These are phyloP conservation scores for Gadopsis bispinosus DNA, from an alignment of 2,797 vertebrate species.

Conservation along the genomic window DNA sequence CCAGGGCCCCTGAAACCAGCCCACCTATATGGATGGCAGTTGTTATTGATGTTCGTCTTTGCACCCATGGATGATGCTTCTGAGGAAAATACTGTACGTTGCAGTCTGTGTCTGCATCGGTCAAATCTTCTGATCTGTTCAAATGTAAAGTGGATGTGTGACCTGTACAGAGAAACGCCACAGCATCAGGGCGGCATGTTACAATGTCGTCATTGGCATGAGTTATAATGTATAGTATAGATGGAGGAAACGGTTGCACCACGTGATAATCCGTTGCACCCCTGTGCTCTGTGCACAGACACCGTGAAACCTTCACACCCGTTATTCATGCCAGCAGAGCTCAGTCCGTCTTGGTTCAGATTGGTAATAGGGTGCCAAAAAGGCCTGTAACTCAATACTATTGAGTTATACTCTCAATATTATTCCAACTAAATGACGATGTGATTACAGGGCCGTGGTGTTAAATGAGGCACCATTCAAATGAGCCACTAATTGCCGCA, in stretches of 20 bases:
- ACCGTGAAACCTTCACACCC: slow-evolving; percentile 32
- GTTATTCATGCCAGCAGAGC: slow-evolving; percentile 37
- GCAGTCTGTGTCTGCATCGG: neutral
- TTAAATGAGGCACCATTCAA: slow-evolving; percentile 92
- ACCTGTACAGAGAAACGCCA: neutral
- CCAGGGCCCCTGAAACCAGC: neutral
- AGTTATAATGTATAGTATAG: neutral
- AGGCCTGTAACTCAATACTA: slow-evolving; percentile 51
- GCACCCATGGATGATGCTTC: neutral
- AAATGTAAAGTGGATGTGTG: neutral
- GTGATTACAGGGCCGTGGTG: slow-evolving; percentile 89
- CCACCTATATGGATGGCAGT: neutral
- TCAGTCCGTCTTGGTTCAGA: slow-evolving; percentile 47
- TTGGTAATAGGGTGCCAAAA: slow-evolving; percentile 52
- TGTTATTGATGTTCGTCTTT: neutral
- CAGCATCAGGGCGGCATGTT: neutral
- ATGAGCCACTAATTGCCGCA: slow-evolving; percentile 91
- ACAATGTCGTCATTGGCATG: neutral
- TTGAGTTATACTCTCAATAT: slow-evolving; percentile 60
- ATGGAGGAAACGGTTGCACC: neutral
- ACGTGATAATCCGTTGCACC: slow-evolving; percentile 6
- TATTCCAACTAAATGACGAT: slow-evolving; percentile 82
- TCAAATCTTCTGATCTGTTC: neutral
- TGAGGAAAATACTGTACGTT: neutral
- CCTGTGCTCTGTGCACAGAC: slow-evolving; percentile 18